Percentiles rank a stretch among this genome's conserved stretches.
Evolutionary conservation across 2,113 vertebrate genomes (phyloP).

Genomic region (Crotalus horridus): DNA sequence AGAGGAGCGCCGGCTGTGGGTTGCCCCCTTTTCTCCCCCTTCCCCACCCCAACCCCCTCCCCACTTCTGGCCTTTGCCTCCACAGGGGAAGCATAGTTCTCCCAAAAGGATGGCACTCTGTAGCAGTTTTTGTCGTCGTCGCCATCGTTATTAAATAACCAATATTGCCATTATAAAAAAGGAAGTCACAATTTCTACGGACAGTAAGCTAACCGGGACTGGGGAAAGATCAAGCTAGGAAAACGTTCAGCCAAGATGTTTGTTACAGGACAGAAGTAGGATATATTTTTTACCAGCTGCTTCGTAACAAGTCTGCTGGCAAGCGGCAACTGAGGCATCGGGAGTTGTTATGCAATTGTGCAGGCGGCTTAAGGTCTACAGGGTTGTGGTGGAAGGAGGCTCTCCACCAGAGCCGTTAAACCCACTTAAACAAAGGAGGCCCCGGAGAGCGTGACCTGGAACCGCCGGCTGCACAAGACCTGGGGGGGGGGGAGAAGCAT

Average conservation of each 20-base stretch:
- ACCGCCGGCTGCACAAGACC: neutral
- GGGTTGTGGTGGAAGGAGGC: neutral
- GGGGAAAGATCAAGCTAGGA: neutral
- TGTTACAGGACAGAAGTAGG: neutral
- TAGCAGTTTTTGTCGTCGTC: neutral
- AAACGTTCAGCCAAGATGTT: no score
- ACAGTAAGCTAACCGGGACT: neutral
- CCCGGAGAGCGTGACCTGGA: neutral
- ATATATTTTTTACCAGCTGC: neutral
- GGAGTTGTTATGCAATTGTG: neutral
- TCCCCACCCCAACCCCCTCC: no score
- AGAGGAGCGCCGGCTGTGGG: no score
- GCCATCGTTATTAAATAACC: neutral
- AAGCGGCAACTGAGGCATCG: neutral
- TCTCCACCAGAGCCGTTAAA: neutral
- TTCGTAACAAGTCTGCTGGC: neutral
- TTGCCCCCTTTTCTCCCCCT: neutral
- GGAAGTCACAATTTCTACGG: neutral
- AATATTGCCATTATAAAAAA: neutral
- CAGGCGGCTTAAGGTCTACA: neutral
- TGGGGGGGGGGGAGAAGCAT: neutral
- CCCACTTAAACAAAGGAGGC: neutral
- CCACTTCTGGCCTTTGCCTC: neutral
- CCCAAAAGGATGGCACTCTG: neutral
- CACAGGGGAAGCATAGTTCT: neutral